Evolutionary conservation across 2,113 vertebrate genomes (phyloP).

Genomic region (Casuarius casuarius): DNA sequence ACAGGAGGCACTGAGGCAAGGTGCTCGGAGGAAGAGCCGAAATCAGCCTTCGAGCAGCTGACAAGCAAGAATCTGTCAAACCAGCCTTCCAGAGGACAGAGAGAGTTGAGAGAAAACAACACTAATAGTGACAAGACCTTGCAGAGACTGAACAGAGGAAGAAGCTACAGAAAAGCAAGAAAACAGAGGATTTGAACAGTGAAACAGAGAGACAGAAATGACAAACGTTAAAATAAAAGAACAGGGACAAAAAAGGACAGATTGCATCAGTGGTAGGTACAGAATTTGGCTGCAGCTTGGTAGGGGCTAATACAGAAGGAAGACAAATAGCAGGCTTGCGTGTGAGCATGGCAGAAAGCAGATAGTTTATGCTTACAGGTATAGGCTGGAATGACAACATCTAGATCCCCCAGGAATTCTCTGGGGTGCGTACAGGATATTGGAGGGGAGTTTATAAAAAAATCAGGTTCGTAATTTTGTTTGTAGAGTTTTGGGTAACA

Average conservation of each 20-base stretch:
- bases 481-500: not conserved
- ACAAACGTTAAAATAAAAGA: not conserved
- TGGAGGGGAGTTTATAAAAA: not conserved
- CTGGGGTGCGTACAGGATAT: not conserved
- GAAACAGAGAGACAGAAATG: not conserved
- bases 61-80: conserved; percentile 45
- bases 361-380: not conserved
- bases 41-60: conserved; percentile 31
- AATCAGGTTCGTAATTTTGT: not conserved
- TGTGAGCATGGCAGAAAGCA: not conserved
- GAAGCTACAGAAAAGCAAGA: conserved; percentile 25
- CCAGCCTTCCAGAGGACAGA: conserved; percentile 37
- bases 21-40: not conserved
- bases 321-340: not conserved
- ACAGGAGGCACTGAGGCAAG: not conserved
- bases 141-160: conserved; percentile 17
- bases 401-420: not conserved
- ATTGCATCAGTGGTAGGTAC: not conserved
- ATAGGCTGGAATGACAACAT: not conserved
- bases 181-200: not conserved
- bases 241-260: not conserved
- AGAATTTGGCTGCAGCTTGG: not conserved
- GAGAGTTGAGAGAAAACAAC: conserved; percentile 23
- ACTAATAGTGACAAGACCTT: conserved; percentile 42
- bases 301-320: not conserved